Percentiles rank a stretch among this genome's conserved stretches.
These are phyloP conservation scores for Agrilus biguttatus DNA, from an alignment of 2,888 invertebrate species.

Conservation along the genomic window DNA sequence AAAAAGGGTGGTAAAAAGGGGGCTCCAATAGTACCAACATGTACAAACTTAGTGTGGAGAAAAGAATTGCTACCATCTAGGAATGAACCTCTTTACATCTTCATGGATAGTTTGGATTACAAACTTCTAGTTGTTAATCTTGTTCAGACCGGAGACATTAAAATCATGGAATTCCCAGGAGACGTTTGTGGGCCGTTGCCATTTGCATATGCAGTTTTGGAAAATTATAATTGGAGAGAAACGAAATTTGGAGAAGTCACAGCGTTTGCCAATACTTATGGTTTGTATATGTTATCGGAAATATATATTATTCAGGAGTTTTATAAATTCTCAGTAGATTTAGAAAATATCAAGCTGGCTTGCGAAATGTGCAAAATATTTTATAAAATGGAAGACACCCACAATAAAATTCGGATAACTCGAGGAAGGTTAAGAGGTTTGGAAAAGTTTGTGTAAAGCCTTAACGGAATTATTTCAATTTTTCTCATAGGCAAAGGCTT, in stretches of 20 bases:
- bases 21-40: slow-evolving; percentile 1
- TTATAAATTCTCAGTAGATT: background rate
- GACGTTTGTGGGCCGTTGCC: slow-evolving; percentile 1
- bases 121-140: slow-evolving; percentile 22
- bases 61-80: slow-evolving; percentile 10
- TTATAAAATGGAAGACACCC: too few relatives aligned
- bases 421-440: too few relatives aligned
- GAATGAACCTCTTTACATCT: slow-evolving; percentile 23
- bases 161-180: slow-evolving; percentile 3
- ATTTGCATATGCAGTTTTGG: slow-evolving; percentile 16
- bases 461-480: too few relatives aligned
- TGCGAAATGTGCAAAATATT: too few relatives aligned
- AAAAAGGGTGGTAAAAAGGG: slow-evolving; percentile 5
- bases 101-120: slow-evolving; percentile 20
- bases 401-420: too few relatives aligned
- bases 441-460: too few relatives aligned
- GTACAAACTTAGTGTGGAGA: slow-evolving; percentile 13
- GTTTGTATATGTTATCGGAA: too few relatives aligned
- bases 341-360: too few relatives aligned
- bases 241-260: slow-evolving; percentile 13
- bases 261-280: slow-evolving; percentile 17
- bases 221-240: slow-evolving; percentile 20
- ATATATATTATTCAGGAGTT: too few relatives aligned
- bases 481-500: too few relatives aligned
- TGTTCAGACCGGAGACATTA: slow-evolving; percentile 16